These are phyloP conservation scores for Limnodromus scolopaceus DNA, from an alignment of 2,797 vertebrate species.

Conservation along the genomic window DNA sequence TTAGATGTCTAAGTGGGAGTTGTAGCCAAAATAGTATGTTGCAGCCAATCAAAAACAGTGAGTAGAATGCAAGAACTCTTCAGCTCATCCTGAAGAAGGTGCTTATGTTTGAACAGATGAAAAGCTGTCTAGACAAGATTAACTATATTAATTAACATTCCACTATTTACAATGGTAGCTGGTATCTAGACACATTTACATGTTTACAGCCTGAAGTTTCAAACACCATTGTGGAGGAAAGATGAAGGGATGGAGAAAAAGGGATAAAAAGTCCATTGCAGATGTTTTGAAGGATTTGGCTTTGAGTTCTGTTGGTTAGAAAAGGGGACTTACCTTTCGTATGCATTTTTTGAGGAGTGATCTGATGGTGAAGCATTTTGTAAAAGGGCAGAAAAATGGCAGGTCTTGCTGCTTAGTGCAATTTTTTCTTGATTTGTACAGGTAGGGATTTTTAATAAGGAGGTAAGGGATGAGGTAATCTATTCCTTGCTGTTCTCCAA, in stretches of 20 bases:
- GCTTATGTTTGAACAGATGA: background rate
- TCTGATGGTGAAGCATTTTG: background rate
- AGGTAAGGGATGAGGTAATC: background rate
- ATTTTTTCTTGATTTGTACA: background rate
- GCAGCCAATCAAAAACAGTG: background rate
- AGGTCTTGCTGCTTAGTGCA: background rate
- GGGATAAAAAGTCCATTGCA: background rate
- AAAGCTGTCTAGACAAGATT: background rate
- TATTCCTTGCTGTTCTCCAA: background rate
- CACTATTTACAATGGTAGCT: background rate
- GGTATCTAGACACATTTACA: background rate
- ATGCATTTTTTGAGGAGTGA: background rate
- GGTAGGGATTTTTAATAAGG: background rate
- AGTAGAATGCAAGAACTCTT: background rate
- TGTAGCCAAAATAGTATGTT: background rate
- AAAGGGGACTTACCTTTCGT: background rate
- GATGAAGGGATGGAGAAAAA: background rate
- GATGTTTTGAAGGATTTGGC: background rate
- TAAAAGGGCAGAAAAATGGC: background rate
- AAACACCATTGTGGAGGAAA: background rate
- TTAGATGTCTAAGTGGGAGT: background rate
- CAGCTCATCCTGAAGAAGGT: background rate
- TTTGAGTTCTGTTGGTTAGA: background rate
- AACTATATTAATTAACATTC: background rate
- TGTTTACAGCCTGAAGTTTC: background rate